Conservation (phyloP, 1,140 invertebrate species). For the Drosophila pseudoananassae region DNA sequence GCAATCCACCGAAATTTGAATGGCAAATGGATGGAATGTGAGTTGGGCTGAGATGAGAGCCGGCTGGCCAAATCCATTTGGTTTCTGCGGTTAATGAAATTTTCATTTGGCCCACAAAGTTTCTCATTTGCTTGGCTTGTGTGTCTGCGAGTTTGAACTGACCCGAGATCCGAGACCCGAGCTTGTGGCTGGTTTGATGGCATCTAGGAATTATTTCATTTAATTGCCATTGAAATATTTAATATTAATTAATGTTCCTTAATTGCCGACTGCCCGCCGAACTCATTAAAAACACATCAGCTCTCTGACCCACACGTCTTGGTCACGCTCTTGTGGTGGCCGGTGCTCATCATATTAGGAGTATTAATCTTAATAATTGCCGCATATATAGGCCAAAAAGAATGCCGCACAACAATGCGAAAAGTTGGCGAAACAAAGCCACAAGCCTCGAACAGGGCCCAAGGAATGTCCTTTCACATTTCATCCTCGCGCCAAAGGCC, state of each 20-base stretch:
- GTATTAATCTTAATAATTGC: conserved; percentile 79
- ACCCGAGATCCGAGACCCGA: neutral
- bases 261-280: conserved; percentile 55
- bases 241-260: conserved; percentile 81
- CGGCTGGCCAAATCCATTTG: conserved; percentile 63
- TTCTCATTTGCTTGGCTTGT: conserved; percentile 21
- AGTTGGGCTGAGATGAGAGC: neutral
- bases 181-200: conserved; percentile 51
- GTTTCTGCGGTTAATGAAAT: conserved; percentile 76
- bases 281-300: conserved; percentile 81
- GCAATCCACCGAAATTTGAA: conserved; percentile 59
- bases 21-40: conserved; percentile 27
- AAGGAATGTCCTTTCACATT: conserved; percentile 37
- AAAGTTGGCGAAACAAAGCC: conserved; percentile 55
- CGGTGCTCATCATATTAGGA: conserved; percentile 48
- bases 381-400: conserved; percentile 42
- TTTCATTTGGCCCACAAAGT: conserved; percentile 67
- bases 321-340: conserved; percentile 28
- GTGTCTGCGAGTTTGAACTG: neutral
- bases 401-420: conserved; percentile 61
- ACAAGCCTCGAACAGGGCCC: conserved; percentile 9
- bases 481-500: neutral
- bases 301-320: conserved; percentile 18
- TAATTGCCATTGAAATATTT: conserved; percentile 81
- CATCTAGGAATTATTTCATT: conserved; percentile 66